Conservation (phyloP, 2,113 vertebrate species). For the Agapornis roseicollis region DNA sequence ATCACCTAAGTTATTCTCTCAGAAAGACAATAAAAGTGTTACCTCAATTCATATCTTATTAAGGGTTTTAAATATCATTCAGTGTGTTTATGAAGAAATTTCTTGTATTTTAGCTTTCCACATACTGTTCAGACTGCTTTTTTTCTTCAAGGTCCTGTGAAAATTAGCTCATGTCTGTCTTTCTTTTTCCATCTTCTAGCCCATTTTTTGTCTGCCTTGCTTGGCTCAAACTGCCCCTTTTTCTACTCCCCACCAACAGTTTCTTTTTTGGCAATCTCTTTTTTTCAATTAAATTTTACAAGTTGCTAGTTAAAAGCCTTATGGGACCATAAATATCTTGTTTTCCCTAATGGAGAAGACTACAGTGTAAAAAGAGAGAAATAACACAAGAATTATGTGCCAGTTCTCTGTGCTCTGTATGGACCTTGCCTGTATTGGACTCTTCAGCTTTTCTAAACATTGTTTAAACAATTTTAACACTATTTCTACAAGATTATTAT, state of each 20-base stretch:
- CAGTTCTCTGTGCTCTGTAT: background rate
- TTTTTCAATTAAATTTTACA: background rate
- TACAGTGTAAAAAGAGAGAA: background rate
- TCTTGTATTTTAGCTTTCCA: background rate
- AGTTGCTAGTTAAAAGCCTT: background rate
- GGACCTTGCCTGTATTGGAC: background rate
- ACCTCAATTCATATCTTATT: background rate
- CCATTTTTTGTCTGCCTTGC: background rate
- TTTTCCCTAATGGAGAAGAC: background rate
- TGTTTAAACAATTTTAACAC: background rate
- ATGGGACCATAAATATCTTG: background rate
- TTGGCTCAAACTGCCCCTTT: background rate
- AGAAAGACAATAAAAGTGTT: background rate
- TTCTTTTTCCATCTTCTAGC: background rate
- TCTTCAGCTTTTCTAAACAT: background rate
- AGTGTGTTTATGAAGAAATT: background rate
- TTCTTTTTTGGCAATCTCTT: background rate
- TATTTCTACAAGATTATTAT: background rate
- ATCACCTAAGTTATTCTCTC: background rate
- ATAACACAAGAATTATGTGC: background rate
- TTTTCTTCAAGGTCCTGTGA: constrained; percentile 21
- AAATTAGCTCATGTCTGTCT: constrained; percentile 19
- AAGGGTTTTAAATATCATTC: background rate
- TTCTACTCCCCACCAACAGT: background rate
- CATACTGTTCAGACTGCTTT: background rate